Evolutionary conservation across 2,113 vertebrate species (phyloP).

Genomic region (Apeltes quadracus): DNA sequence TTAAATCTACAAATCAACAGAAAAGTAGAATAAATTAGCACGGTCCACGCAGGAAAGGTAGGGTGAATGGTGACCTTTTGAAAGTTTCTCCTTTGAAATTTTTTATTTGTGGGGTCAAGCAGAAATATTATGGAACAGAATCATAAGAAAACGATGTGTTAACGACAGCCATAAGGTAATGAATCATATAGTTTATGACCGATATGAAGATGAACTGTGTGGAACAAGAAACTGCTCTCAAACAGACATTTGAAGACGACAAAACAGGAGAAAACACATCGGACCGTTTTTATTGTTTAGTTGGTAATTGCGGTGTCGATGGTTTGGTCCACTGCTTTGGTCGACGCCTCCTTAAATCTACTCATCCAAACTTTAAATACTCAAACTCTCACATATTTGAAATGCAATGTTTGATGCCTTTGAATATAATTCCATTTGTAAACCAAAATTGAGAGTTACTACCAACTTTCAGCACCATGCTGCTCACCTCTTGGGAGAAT

Average conservation of each 20-base stretch:
- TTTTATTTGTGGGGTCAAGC: slow-evolving; percentile 1
- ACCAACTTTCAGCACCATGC: not conserved
- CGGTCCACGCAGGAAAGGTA: not conserved
- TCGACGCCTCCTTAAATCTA: not conserved
- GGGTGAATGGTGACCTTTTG: slow-evolving; percentile 45
- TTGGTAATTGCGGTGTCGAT: not conserved
- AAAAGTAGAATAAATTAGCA: slow-evolving; percentile 25
- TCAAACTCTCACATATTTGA: not conserved
- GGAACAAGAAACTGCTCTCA: not conserved
- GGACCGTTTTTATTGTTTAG: not conserved
- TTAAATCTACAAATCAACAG: slow-evolving; percentile 40
- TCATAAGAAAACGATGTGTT: not conserved
- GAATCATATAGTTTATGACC: not conserved
- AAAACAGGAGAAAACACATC: not conserved
- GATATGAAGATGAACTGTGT: not conserved
- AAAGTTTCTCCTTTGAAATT: slow-evolving; percentile 19
- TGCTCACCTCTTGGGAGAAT: not conserved
- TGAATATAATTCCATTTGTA: not conserved
- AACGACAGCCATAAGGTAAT: slow-evolving; percentile 11
- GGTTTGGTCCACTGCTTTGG: not conserved
- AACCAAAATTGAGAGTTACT: not conserved
- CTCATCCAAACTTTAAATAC: not conserved
- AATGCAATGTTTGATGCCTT: not conserved
- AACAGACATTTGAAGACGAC: not conserved
- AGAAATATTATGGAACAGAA: slow-evolving; percentile 6